Conservation (phyloP, 2,888 invertebrate species). For the Carabus problematicus region DNA sequence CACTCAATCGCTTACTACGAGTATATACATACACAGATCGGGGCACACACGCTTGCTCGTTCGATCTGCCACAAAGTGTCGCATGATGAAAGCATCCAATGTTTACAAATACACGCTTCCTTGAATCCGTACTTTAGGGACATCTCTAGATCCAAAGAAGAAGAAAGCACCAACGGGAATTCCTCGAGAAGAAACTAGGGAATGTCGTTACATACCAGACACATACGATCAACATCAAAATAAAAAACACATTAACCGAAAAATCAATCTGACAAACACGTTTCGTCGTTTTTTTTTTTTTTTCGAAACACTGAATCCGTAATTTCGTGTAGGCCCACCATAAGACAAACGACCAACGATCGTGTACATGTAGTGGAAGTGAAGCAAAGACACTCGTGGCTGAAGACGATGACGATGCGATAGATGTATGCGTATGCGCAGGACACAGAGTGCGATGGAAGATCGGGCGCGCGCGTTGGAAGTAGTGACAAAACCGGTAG, state of each 20-base stretch:
- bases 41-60: background rate
- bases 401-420: background rate
- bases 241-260: background rate
- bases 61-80: too few species aligned
- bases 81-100: too few species aligned
- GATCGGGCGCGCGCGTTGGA: background rate
- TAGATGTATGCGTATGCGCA: background rate
- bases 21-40: background rate
- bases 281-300: too few species aligned
- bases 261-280: background rate
- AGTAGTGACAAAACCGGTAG: constrained; percentile 50
- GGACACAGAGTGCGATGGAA: background rate
- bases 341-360: constrained; percentile 2
- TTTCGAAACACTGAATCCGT: constrained; percentile 6
- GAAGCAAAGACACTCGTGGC: background rate
- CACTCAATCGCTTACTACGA: background rate
- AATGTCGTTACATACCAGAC: too few species aligned
- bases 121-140: too few species aligned
- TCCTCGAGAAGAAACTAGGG: too few species aligned
- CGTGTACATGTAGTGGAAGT: background rate
- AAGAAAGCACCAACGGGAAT: too few species aligned
- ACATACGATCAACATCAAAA: too few species aligned
- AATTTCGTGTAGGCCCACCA: constrained; percentile 14
- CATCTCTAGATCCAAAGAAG: too few species aligned
- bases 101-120: too few species aligned